phyloP scores from a whole-genome alignment of 2,113 vertebrate species.

The Chlorocebus sabaeus region DNA sequence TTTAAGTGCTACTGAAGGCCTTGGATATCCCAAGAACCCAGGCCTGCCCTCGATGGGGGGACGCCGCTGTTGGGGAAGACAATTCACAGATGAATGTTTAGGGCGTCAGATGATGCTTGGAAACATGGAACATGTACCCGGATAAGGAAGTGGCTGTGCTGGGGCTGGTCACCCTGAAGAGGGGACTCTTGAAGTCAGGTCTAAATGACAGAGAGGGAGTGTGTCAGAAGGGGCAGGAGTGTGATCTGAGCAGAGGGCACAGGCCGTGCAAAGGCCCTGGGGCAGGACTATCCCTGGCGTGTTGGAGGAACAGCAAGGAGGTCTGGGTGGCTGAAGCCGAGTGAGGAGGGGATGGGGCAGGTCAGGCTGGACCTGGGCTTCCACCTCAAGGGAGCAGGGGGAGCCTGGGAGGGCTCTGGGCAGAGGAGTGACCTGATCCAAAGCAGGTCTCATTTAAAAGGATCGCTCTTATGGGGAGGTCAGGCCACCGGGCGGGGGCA shows the following conservation, averaged over 20 bases:
- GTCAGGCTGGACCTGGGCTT: neutral
- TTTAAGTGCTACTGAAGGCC: too few species aligned
- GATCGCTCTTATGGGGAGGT: neutral
- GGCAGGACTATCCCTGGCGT: neutral
- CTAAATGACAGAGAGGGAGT: neutral
- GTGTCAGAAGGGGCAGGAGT: neutral
- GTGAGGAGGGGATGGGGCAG: accelerated
- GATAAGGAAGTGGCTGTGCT: neutral
- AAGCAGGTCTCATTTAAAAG: too few species aligned
- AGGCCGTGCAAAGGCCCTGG: neutral
- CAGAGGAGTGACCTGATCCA: neutral
- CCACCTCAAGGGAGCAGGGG: neutral
- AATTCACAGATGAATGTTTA: neutral
- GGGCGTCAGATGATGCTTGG: neutral
- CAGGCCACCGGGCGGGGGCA: neutral
- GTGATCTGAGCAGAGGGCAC: neutral
- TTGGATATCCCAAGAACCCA: neutral
- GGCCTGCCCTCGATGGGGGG: neutral
- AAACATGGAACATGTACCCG: neutral
- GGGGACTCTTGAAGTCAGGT: neutral
- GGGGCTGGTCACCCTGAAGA: neutral
- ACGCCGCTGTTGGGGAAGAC: neutral
- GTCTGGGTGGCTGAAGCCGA: neutral
- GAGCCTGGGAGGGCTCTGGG: neutral
- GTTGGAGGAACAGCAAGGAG: neutral